Percentiles rank a stretch among this genome's conserved stretches.
Conservation (phyloP, 30 jellyfish, hydroid and myxozoan genomes). For the Mastigias papua region DNA sequence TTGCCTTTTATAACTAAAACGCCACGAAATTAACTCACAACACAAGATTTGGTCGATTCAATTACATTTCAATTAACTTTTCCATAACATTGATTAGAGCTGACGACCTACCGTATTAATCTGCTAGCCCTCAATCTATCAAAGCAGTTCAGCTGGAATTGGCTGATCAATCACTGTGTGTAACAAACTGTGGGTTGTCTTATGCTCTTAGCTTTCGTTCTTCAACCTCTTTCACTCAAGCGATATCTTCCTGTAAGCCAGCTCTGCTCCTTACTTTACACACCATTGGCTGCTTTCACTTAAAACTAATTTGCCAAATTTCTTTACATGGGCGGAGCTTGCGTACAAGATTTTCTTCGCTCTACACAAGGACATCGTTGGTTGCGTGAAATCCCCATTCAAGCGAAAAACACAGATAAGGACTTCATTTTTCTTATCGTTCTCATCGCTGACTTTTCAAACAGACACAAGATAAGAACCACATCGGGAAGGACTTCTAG, state of each 20-base stretch:
- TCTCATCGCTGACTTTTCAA: constrained; percentile 63
- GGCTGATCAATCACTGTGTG: not conserved
- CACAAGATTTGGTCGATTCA: constrained; percentile 39
- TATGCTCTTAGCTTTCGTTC: not conserved
- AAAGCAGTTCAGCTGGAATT: not conserved
- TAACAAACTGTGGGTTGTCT: not conserved
- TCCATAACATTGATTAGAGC: constrained; percentile 27
- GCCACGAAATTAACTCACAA: constrained; percentile 58
- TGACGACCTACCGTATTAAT: constrained; percentile 23
- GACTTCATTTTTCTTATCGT: constrained; percentile 55
- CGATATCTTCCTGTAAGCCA: not conserved
- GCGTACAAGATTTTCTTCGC: constrained; percentile 40
- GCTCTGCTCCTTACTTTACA: constrained; percentile 14
- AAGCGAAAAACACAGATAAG: constrained; percentile 70
- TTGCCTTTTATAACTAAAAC: constrained; percentile 17
- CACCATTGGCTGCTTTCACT: constrained; percentile 35
- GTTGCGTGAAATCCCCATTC: constrained; percentile 68
- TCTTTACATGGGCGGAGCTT: constrained; percentile 85
- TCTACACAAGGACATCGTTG: constrained; percentile 26
- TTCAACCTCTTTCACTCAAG: not conserved
- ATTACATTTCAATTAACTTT: constrained; percentile 48
- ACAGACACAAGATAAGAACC: constrained; percentile 59
- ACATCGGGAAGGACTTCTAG: constrained; percentile 67
- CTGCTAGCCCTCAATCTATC: constrained; percentile 12
- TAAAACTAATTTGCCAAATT: constrained; percentile 52